Percentiles rank a stretch among this genome's conserved stretches.
phyloP scores from a whole-genome alignment of 2,113 vertebrate species.

The Balaeniceps rex region DNA sequence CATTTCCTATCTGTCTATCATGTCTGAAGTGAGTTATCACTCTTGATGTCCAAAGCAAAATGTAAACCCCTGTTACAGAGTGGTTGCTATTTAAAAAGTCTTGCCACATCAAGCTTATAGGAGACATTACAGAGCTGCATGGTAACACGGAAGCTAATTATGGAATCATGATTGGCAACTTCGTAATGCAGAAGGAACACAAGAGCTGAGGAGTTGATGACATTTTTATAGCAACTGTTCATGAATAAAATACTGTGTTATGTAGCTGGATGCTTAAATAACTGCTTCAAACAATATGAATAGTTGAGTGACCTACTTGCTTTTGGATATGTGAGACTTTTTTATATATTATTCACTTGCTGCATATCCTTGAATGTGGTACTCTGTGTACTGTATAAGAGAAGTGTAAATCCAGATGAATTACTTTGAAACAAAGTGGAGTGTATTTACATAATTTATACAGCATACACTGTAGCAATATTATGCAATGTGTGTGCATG shows the following conservation, averaged over 20 bases:
- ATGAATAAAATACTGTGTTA: conserved; percentile 13
- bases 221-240: conserved; percentile 12
- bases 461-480: conserved; percentile 28
- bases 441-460: conserved; percentile 23
- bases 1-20: background rate
- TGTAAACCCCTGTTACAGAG: background rate
- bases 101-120: background rate
- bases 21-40: conserved; percentile 6
- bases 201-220: background rate
- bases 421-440: conserved; percentile 46
- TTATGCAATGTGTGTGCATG: conserved; percentile 25
- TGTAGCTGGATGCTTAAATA: conserved; percentile 25
- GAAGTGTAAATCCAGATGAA: conserved; percentile 22
- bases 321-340: conserved; percentile 17
- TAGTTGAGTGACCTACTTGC: conserved; percentile 29
- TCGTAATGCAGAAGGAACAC: background rate
- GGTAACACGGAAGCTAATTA: background rate
- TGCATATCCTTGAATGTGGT: conserved; percentile 40
- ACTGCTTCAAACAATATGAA: background rate
- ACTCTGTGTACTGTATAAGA: conserved; percentile 28
- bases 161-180: background rate
- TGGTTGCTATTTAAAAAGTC: background rate
- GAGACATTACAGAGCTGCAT: background rate
- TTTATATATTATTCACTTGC: background rate
- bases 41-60: background rate